Evolutionary conservation across 1,140 invertebrate species (phyloP).

Genomic region (Adoxophyes honmai): DNA sequence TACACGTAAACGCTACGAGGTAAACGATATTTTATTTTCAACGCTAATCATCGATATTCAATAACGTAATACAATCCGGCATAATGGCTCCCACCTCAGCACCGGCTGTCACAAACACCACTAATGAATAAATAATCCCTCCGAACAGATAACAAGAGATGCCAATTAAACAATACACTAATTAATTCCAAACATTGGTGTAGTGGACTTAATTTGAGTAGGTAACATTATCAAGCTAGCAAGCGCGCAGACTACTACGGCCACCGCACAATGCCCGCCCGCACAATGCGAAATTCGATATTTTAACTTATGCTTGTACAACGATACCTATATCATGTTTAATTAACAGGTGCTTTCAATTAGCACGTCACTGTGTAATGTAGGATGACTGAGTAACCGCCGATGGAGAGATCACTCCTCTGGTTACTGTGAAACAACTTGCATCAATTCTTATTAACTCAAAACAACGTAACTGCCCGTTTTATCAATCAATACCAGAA

Average conservation of each 20-base stretch:
- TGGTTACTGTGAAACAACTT: too few relatives aligned
- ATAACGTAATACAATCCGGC: constrained; percentile 30
- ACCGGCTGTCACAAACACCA: constrained; percentile 70
- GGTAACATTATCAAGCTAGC: constrained; percentile 69
- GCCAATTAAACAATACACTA: constrained; percentile 77
- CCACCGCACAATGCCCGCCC: constrained; percentile 28
- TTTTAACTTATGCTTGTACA: constrained; percentile 21
- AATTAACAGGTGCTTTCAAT: too few relatives aligned
- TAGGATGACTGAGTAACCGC: too few relatives aligned
- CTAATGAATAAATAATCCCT: constrained; percentile 76
- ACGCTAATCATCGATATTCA: not conserved
- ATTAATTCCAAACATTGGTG: constrained; percentile 77
- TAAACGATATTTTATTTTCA: not conserved
- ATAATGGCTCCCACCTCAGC: constrained; percentile 49
- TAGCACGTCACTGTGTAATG: too few relatives aligned
- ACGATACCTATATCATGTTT: too few relatives aligned
- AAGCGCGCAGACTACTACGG: constrained; percentile 34
- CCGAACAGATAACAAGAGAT: constrained; percentile 77
- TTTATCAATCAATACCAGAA: too few relatives aligned
- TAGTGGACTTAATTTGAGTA: constrained; percentile 75
- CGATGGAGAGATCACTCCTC: too few relatives aligned
- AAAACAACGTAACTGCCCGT: too few relatives aligned
- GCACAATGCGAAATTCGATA: constrained; percentile 45
- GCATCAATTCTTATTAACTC: too few relatives aligned
- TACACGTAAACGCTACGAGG: not conserved